Conservation (phyloP, 2,888 invertebrate species). For the Acleris cristana region DNA sequence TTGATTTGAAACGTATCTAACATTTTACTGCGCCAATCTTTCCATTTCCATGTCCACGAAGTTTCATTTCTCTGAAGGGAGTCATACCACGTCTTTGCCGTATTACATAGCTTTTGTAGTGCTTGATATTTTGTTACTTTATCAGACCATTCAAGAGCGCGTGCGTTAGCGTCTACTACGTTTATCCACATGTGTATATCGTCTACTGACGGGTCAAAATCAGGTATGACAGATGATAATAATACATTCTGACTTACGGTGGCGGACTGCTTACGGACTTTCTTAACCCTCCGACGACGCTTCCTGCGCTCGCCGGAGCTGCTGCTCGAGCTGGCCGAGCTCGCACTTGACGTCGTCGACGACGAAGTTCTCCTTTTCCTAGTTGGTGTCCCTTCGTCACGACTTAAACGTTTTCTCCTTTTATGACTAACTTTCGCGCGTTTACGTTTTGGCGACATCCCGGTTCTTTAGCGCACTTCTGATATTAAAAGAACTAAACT, state of each 20-base stretch:
- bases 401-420: constrained; percentile 2
- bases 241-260: constrained; percentile 24
- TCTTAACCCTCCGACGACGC: not conserved
- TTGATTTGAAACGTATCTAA: constrained; percentile 42
- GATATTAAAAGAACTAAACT: too few species aligned
- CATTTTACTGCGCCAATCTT: constrained; percentile 44
- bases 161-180: constrained; percentile 44
- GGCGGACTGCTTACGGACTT: constrained; percentile 6
- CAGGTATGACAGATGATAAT: constrained; percentile 26
- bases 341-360: not conserved
- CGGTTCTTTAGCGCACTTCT: too few species aligned
- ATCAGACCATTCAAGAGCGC: constrained; percentile 45
- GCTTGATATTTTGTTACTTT: constrained; percentile 42
- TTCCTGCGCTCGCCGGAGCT: not conserved
- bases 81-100: constrained; percentile 46
- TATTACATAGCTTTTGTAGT: constrained; percentile 44
- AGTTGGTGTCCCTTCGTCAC: not conserved
- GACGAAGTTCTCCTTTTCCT: not conserved
- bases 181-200: constrained; percentile 29
- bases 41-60: constrained; percentile 47
- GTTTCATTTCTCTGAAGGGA: constrained; percentile 44
- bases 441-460: too few species aligned
- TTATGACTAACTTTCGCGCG: not conserved
- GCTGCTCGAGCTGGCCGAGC: not conserved
- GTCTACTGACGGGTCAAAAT: too few species aligned